Evolutionary conservation across 1,140 invertebrate species (phyloP).

Genomic region (Araneus ventricosus): DNA sequence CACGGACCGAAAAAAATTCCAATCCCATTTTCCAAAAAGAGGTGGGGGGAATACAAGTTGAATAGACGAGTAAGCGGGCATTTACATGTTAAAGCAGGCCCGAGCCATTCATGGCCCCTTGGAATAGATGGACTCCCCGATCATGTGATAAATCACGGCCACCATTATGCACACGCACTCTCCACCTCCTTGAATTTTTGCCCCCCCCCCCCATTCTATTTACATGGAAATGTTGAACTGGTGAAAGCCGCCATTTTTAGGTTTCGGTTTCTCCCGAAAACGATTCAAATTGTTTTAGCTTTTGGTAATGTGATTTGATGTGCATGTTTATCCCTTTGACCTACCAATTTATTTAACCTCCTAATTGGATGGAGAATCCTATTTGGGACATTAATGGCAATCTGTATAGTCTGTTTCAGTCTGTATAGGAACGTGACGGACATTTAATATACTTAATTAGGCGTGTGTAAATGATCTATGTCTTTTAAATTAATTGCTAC

Average conservation of each 20-base stretch:
- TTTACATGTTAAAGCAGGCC: slow-evolving; percentile 74
- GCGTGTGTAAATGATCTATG: too few species aligned
- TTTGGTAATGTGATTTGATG: neutral
- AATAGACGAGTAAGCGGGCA: slow-evolving; percentile 71
- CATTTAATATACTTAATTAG: too few species aligned
- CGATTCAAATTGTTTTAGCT: neutral
- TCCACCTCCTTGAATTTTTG: neutral
- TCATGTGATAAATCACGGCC: slow-evolving; percentile 73
- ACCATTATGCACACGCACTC: slow-evolving; percentile 64
- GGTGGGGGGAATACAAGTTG: slow-evolving; percentile 58
- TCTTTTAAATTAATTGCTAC: too few species aligned
- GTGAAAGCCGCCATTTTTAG: slow-evolving; percentile 60
- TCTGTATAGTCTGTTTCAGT: too few species aligned
- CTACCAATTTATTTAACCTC: too few species aligned
- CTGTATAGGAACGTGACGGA: too few species aligned
- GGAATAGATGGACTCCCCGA: slow-evolving; percentile 73
- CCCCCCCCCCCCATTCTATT: slow-evolving; percentile 38
- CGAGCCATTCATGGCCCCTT: slow-evolving; percentile 69
- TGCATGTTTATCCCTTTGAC: too few species aligned
- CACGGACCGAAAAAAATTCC: slow-evolving; percentile 41
- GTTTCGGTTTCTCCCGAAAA: neutral
- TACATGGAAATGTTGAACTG: slow-evolving; percentile 12
- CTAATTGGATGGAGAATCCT: too few species aligned
- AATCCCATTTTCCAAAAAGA: slow-evolving; percentile 47
- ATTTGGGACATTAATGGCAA: too few species aligned